These are phyloP conservation scores for Eurois occulta DNA, from an alignment of 2,888 invertebrate species.

Conservation along the genomic window DNA sequence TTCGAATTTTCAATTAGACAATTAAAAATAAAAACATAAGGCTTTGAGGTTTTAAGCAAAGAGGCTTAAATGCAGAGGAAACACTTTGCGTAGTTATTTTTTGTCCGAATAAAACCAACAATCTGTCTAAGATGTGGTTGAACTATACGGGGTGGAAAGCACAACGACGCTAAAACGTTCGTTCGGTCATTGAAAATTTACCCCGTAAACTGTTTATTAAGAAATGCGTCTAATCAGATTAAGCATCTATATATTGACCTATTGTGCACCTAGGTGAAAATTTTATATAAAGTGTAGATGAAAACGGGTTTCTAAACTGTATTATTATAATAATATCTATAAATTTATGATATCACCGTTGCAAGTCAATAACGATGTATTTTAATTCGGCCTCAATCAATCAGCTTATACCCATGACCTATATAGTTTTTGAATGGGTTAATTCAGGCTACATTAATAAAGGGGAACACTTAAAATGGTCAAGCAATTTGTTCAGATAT, in stretches of 20 bases:
- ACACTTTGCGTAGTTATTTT: too few species aligned
- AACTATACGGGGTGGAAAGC: neutral
- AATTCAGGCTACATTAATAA: neutral
- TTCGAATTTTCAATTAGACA: too few species aligned
- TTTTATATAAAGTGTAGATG: neutral
- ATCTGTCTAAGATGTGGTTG: neutral
- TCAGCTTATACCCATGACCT: neutral
- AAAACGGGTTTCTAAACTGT: constrained; percentile 9
- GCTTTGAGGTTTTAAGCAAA: too few species aligned
- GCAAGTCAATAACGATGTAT: neutral
- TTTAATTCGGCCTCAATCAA: constrained; percentile 8
- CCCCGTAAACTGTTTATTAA: too few species aligned
- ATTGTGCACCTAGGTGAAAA: neutral
- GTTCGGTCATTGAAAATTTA: too few species aligned
- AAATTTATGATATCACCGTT: constrained; percentile 9
- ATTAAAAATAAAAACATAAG: too few species aligned
- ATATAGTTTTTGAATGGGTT: neutral
- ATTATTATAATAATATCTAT: neutral
- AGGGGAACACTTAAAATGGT: neutral
- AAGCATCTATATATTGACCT: neutral
- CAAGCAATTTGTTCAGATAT: neutral
- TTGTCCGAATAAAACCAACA: constrained; percentile 2
- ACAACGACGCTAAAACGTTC: too few species aligned
- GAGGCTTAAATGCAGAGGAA: too few species aligned
- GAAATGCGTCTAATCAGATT: neutral